Percentiles rank a stretch among this genome's conserved stretches.
Conservation (phyloP, 23 tunicate genomes). For the Styela plicata region DNA sequence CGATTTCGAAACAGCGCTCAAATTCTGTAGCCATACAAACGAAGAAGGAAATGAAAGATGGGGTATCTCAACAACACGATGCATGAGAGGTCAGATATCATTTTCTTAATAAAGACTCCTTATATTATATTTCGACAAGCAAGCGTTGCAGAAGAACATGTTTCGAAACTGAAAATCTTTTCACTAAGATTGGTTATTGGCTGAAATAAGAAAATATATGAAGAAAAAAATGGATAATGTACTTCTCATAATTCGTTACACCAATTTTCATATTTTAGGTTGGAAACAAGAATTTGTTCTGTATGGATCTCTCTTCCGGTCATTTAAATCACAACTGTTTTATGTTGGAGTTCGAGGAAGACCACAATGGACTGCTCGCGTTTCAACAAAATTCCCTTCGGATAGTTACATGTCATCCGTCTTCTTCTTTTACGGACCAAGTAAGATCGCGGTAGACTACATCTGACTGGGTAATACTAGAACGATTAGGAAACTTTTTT, state of each 20-base stretch:
- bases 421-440: slow-evolving; percentile 54
- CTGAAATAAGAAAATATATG: too few relatives aligned
- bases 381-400: slow-evolving; percentile 31
- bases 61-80: slow-evolving; percentile 26
- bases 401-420: slow-evolving; percentile 37
- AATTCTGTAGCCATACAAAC: slow-evolving; percentile 28
- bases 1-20: slow-evolving; percentile 10
- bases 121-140: too few relatives aligned
- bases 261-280: slow-evolving; percentile 9
- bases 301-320: slow-evolving; percentile 31
- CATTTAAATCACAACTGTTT: not conserved
- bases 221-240: too few relatives aligned
- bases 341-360: slow-evolving; percentile 44
- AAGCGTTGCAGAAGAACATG: too few relatives aligned
- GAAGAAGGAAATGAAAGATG: slow-evolving; percentile 7
- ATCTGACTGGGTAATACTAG: too few relatives aligned
- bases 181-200: too few relatives aligned
- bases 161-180: too few relatives aligned
- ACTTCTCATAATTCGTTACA: too few relatives aligned
- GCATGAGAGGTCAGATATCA: slow-evolving; percentile 32
- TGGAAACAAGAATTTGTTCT: slow-evolving; percentile 42
- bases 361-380: slow-evolving; percentile 50
- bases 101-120: too few relatives aligned
- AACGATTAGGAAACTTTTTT: too few relatives aligned
- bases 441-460: slow-evolving; percentile 38